These are phyloP conservation scores for Ennomos quercinarius DNA, from an alignment of 2,888 invertebrate species.

Conservation along the genomic window DNA sequence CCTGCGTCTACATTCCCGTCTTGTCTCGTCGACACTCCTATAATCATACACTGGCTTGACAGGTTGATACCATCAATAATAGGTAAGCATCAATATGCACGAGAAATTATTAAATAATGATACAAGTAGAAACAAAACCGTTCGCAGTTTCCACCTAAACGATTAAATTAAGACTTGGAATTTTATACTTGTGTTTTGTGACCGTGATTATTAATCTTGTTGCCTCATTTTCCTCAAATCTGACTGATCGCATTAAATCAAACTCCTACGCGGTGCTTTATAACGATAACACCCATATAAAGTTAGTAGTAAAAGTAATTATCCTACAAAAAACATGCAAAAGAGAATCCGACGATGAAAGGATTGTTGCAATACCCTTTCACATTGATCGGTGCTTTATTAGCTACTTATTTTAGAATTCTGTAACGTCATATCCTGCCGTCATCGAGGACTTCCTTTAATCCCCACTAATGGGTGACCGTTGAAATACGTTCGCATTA, in stretches of 20 bases:
- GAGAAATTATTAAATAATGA: conserved; percentile 26
- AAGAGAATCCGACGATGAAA: conserved; percentile 9
- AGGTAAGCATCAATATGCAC: conserved; percentile 12
- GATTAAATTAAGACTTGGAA: conserved; percentile 1
- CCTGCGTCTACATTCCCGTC: conserved; percentile 40
- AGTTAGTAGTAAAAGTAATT: too few species aligned
- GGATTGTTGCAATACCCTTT: conserved; percentile 18
- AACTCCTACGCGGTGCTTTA: conserved; percentile 20
- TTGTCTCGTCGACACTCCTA: conserved; percentile 37
- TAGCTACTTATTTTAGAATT: conserved; percentile 17
- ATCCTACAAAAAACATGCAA: conserved; percentile 12
- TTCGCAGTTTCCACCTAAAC: neutral
- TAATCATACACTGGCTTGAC: conserved; percentile 31
- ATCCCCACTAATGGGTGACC: conserved; percentile 73
- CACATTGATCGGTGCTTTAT: conserved; percentile 16
- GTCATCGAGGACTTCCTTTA: conserved; percentile 71
- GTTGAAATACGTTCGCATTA: conserved; percentile 67
- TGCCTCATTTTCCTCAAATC: conserved; percentile 9
- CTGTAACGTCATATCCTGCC: conserved; percentile 70
- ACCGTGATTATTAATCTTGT: conserved; percentile 17
- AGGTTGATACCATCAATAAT: conserved; percentile 27
- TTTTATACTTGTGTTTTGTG: conserved; percentile 5
- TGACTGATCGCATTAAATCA: conserved; percentile 22
- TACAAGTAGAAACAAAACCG: neutral
- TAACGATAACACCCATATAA: conserved; percentile 4